Evolutionary conservation across 2,113 vertebrate genomes (phyloP), one percentile per base, ranked within the genome.

Genomic region (Brachyhypopomus occidentalis): DNA sequence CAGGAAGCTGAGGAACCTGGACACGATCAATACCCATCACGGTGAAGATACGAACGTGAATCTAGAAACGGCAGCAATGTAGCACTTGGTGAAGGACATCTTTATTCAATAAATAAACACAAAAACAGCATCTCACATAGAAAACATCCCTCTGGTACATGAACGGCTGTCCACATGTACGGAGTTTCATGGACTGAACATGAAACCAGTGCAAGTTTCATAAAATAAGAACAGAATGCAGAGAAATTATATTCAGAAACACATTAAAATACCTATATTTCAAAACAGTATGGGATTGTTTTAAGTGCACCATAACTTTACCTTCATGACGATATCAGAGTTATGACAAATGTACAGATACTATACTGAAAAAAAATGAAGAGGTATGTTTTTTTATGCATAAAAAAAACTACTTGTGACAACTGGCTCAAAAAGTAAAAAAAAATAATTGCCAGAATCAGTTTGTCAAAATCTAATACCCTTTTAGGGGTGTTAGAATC

Each of bases 41-140:
- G 30, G 34, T 7, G 27, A 74, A 59, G n/a, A 22, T n/a, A 62
- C 23, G 2, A 36, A 22, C 25, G 6, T 38, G 12, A 9, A 14
- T 16, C 14, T 16, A 59, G 22, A 64, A 27, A 67, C 25, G 17
- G 4, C 3, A 30, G 17, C 52, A 56, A 78, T 17, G 6, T n/a
- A 12, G 7, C 3, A 7, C n/a, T 27, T 3, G 2, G 17, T n/a
- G 67, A 72, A 67, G 62, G 77, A 62, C 62, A 55, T 60, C 77
- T 78, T 85, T 85, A 79, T 85, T 85, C 41, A 85, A 85, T 85
- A 85, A 83, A 85, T 85, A 85, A 79, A 82, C 64, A 79, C 77
- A 76, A 45, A 74, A 67, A 63, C 70, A 75, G 41, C 74, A 69
- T 78, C 69, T 67, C 56, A 77, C 55, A 82, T 79, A 62, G 38